Percentiles rank a stretch among this genome's conserved stretches.
Evolutionary conservation across 2,113 vertebrate species (phyloP).

Genomic region (Tupaia chinensis): DNA sequence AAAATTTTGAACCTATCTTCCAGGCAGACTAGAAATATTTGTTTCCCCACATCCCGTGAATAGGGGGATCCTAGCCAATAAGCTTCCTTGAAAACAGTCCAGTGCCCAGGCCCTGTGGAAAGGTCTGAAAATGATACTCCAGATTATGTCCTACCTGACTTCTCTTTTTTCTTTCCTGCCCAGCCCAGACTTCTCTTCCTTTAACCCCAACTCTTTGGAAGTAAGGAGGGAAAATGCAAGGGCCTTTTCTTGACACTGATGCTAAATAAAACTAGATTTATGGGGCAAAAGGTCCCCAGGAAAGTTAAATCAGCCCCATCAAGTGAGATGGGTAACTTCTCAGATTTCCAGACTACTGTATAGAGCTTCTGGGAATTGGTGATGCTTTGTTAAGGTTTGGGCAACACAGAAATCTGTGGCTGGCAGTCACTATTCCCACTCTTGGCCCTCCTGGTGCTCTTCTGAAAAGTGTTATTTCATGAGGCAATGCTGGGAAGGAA

Average conservation of each 20-base stretch:
- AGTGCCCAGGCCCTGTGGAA: neutral
- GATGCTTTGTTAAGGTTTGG: slow-evolving; percentile 26
- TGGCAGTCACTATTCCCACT: neutral
- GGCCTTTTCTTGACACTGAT: neutral
- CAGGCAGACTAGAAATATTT: neutral
- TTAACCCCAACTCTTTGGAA: neutral
- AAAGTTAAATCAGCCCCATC: neutral
- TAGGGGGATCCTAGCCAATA: neutral
- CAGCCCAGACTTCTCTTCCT: neutral
- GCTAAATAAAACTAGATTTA: slow-evolving; percentile 17
- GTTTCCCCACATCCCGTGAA: neutral
- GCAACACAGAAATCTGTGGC: slow-evolving; percentile 21
- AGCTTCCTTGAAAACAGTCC: neutral
- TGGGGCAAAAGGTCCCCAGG: neutral
- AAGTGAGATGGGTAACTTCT: slow-evolving; percentile 4
- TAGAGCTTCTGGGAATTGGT: slow-evolving; percentile 13
- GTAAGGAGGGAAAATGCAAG: neutral
- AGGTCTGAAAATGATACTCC: slow-evolving; percentile 9
- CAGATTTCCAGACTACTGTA: slow-evolving; percentile 7
- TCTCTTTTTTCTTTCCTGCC: neutral
- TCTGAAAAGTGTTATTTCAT: slow-evolving; percentile 35
- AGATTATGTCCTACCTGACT: neutral
- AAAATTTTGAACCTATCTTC: neutral
- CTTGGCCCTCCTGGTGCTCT: neutral
- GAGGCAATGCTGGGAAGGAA: neutral